Evolutionary conservation across 2,113 vertebrate genomes (phyloP).

Genomic region (Gadus chalcogrammus): DNA sequence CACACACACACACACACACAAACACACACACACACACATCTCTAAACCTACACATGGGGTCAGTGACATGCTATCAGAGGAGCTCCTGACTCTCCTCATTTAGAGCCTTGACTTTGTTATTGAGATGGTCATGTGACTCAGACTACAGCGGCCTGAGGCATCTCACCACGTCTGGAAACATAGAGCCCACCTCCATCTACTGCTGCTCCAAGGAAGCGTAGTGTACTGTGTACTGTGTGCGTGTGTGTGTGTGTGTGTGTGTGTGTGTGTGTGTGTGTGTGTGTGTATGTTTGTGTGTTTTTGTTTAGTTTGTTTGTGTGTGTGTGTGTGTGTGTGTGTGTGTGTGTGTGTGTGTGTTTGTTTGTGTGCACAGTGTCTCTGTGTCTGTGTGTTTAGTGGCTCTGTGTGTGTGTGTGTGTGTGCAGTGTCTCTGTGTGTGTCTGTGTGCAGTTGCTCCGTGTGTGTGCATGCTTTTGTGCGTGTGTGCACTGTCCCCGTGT

Average conservation of each 20-base stretch:
- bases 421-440: neutral
- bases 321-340: neutral
- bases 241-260: neutral
- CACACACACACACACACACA: neutral
- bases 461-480: no score
- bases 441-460: neutral
- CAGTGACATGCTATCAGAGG: constrained; percentile 56
- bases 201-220: neutral
- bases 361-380: neutral
- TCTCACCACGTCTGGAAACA: constrained; percentile 33
- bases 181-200: constrained; percentile 33
- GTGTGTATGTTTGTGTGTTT: neutral
- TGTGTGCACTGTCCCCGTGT: no score
- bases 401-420: constrained; percentile 20
- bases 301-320: neutral
- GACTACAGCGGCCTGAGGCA: constrained; percentile 42
- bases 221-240: constrained; percentile 13
- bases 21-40: neutral
- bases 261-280: constrained; percentile 12
- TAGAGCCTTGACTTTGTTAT: constrained; percentile 57
- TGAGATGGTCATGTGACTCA: constrained; percentile 51
- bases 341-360: constrained; percentile 3
- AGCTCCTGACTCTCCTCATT: constrained; percentile 55
- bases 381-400: neutral
- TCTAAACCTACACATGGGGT: constrained; percentile 3